phyloP scores from a whole-genome alignment of 2,797 vertebrate genomes.

The Discoglossus pictus region DNA sequence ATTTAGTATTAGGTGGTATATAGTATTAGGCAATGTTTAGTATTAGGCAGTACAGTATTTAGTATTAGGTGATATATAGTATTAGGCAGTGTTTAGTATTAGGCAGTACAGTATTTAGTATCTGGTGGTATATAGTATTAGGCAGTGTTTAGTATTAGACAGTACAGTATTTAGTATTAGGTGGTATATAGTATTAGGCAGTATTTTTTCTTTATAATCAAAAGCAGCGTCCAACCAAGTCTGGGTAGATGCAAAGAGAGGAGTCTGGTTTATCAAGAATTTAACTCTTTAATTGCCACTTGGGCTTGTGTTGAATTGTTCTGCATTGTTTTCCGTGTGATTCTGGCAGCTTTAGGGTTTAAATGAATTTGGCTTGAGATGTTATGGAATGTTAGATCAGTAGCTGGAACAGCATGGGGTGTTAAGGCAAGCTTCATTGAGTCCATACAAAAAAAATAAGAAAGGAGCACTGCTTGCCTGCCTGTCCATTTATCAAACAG shows the following conservation, averaged over 20 bases:
- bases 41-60: no score
- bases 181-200: no score
- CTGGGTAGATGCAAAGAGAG: conserved; percentile 94
- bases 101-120: no score
- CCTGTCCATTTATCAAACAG: conserved; percentile 99
- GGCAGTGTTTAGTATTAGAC: no score
- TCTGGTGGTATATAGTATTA: no score
- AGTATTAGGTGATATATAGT: no score
- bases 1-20: no score
- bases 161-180: no score
- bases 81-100: no score
- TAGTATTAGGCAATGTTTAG: no score
- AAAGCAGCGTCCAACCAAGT: conserved; percentile 77
- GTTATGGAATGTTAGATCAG: conserved; percentile 99
- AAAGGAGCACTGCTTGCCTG: conserved; percentile 89
- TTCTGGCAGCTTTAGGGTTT: conserved; percentile 59
- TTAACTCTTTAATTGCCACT: no score
- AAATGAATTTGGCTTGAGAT: conserved; percentile 98
- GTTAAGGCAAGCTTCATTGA: conserved; percentile 99
- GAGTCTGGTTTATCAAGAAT: conserved; percentile 77
- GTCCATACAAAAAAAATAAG: conserved; percentile 93
- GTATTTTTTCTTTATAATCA: conserved; percentile 78
- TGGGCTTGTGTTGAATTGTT: conserved; percentile 12
- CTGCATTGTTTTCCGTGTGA: conserved; percentile 3
- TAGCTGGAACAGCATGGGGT: conserved; percentile 98